Evolutionary conservation across 2,113 vertebrate genomes (phyloP).

Genomic region (Speoplatyrhinus poulsoni): DNA sequence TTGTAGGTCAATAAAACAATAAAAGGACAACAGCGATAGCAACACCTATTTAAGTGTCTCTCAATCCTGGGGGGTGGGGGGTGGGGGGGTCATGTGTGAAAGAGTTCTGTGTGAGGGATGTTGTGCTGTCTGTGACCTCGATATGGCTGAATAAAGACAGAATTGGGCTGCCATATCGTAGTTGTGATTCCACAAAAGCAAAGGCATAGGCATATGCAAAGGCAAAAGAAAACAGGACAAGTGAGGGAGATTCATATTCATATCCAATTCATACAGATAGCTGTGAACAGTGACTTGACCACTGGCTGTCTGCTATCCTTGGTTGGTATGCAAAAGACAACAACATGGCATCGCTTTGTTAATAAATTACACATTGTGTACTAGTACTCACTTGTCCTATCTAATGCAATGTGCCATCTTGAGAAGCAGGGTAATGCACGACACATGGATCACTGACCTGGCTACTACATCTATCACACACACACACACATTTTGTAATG

Average conservation of each 20-base stretch:
- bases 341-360: too few species aligned
- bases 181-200: constrained; percentile 23
- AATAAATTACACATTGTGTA: too few species aligned
- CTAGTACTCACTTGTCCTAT: too few species aligned
- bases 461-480: too few species aligned
- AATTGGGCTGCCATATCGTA: constrained; percentile 11
- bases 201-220: constrained; percentile 15
- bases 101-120: not conserved
- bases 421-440: too few species aligned
- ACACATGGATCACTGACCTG: too few species aligned
- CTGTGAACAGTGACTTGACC: too few species aligned
- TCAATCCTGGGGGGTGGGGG: not conserved
- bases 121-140: constrained; percentile 6
- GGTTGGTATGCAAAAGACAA: too few species aligned
- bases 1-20: not conserved
- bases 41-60: not conserved
- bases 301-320: too few species aligned
- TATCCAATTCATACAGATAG: not conserved
- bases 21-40: not conserved
- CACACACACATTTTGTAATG: too few species aligned
- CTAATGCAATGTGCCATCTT: too few species aligned
- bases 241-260: not conserved
- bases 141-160: constrained; percentile 20
- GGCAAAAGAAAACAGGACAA: not conserved
- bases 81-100: not conserved